These are phyloP conservation scores for Xenopus borealis DNA, from an alignment of 2,113 vertebrate genomes.

Conservation along the genomic window DNA sequence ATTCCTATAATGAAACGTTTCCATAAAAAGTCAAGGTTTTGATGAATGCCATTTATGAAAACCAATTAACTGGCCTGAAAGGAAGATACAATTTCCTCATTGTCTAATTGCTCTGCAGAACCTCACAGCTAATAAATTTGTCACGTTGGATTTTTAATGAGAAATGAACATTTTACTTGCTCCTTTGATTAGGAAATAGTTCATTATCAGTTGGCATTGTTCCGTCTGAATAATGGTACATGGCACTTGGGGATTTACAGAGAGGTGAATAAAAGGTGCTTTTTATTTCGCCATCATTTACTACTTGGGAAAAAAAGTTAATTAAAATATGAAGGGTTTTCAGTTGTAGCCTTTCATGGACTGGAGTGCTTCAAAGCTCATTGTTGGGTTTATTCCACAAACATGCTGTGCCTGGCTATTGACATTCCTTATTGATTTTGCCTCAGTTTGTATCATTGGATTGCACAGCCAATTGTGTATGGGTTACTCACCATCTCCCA, in stretches of 20 bases:
- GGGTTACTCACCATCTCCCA: too few species aligned
- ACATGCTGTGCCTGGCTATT: too few species aligned
- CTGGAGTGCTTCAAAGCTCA: too few species aligned
- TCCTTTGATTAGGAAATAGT: conserved; percentile 69
- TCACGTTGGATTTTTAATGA: conserved; percentile 79
- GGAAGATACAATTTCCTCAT: conserved; percentile 69
- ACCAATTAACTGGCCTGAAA: conserved; percentile 71
- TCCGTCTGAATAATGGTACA: conserved; percentile 58
- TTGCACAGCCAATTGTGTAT: too few species aligned
- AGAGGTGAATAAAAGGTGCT: conserved; percentile 47
- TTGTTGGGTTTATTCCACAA: too few species aligned
- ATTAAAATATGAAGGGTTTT: too few species aligned
- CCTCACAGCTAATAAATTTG: conserved; percentile 77
- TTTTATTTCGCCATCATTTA: too few species aligned
- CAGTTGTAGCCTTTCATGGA: too few species aligned
- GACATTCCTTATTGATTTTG: too few species aligned
- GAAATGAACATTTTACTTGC: conserved; percentile 70
- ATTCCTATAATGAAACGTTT: conserved; percentile 58
- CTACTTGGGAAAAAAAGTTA: too few species aligned
- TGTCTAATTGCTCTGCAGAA: conserved; percentile 73
- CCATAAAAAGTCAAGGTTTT: conserved; percentile 69
- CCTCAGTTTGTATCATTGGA: too few species aligned
- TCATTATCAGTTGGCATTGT: conserved; percentile 66
- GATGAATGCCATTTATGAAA: conserved; percentile 75
- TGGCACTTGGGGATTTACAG: conserved; percentile 47